phyloP scores from a whole-genome alignment of 2,888 invertebrate genomes.

The Argyresthia goedartella region DNA sequence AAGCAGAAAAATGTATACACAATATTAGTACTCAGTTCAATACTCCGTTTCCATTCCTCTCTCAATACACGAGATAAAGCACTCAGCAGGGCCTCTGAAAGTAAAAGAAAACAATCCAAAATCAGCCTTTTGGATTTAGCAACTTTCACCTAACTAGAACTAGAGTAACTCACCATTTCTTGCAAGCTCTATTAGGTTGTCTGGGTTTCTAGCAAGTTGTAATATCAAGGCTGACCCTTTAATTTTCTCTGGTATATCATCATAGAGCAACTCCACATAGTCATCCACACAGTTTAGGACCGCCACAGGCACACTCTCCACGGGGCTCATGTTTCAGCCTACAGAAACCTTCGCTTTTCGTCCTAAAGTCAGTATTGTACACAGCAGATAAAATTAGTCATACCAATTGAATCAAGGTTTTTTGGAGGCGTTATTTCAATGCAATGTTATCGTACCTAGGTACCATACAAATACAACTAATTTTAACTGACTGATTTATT shows the following conservation, averaged over 20 bases:
- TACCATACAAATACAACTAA: too few relatives aligned
- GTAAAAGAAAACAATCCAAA: conserved; percentile 9
- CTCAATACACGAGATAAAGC: conserved; percentile 94
- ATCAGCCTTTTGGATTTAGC: conserved; percentile 7
- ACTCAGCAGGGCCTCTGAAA: conserved; percentile 89
- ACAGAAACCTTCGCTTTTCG: too few relatives aligned
- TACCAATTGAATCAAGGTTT: too few relatives aligned
- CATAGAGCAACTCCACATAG: conserved; percentile 96
- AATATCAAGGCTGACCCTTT: conserved; percentile 92
- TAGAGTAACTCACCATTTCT: conserved; percentile 81
- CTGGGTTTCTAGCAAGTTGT: conserved; percentile 92
- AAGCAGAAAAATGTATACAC: conserved; percentile 98
- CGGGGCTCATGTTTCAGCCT: conserved; percentile 59
- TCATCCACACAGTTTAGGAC: conserved; percentile 89
- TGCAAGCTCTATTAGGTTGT: conserved; percentile 93
- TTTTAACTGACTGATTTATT: too few relatives aligned
- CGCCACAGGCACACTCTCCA: conserved; percentile 70
- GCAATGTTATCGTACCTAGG: too few relatives aligned
- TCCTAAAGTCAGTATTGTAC: too few relatives aligned
- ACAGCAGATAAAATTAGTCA: too few relatives aligned
- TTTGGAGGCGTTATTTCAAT: too few relatives aligned
- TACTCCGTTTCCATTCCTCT: conserved; percentile 97
- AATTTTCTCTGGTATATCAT: conserved; percentile 93
- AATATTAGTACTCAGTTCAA: conserved; percentile 96
- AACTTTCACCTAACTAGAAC: not conserved